A percentile compares a stretch with the other conserved stretches of the same genome.
phyloP scores from a whole-genome alignment of 64 coral and sea anemone genomes.

The Pocillopora verrucosa region DNA sequence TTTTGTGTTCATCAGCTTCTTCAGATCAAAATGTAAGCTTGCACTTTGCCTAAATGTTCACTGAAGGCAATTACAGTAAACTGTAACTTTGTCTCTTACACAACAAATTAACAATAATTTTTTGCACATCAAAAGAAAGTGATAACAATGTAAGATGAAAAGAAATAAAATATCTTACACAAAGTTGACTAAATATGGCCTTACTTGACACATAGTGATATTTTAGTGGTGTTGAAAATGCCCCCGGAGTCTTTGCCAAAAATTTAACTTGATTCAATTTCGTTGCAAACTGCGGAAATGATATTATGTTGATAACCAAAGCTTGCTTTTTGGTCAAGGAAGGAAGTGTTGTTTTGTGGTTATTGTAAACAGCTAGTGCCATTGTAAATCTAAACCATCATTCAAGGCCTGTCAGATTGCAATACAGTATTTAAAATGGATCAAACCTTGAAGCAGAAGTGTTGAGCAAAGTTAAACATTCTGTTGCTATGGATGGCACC shows the following conservation, averaged over 20 bases:
- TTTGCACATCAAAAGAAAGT: no score
- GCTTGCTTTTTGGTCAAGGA: conserved; percentile 7
- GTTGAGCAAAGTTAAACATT: conserved; percentile 1
- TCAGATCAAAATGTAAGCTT: no score
- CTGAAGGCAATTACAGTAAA: no score
- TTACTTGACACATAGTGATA: conserved; percentile 21
- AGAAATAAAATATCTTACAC: background rate
- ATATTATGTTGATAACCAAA: background rate
- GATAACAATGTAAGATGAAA: background rate
- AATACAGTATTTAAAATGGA: background rate
- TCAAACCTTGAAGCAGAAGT: background rate
- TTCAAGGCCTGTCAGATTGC: background rate
- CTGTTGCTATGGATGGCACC: conserved; percentile 21
- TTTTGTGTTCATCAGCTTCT: no score
- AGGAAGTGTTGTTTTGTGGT: conserved; percentile 11
- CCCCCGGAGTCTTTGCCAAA: background rate
- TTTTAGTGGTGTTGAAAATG: background rate
- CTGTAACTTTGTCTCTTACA: no score
- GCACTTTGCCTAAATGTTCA: no score
- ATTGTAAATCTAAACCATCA: background rate
- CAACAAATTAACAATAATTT: no score
- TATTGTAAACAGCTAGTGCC: background rate
- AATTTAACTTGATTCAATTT: background rate
- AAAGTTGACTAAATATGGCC: background rate
- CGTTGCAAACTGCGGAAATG: conserved; percentile 9